These are phyloP conservation scores for Vanessa tameamea DNA, from an alignment of 1,140 invertebrate genomes.

Conservation along the genomic window DNA sequence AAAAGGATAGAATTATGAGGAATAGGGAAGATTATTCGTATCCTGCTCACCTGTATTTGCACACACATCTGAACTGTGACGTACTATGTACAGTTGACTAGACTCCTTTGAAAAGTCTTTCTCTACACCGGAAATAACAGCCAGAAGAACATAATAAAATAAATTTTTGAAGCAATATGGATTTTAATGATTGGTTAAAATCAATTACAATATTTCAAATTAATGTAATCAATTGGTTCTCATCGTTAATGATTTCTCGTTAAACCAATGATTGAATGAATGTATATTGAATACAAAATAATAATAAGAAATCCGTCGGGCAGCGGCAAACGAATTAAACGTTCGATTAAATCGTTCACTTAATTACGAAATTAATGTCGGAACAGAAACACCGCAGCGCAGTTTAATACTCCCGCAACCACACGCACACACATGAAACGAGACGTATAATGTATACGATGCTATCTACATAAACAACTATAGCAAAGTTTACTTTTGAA, in stretches of 20 bases:
- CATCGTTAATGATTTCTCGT: not conserved
- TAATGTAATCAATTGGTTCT: too few species aligned
- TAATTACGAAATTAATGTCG: conserved; percentile 70
- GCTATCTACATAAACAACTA: not conserved
- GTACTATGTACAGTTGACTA: too few species aligned
- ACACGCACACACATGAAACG: conserved; percentile 23
- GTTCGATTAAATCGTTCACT: conserved; percentile 65
- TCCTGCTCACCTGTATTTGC: too few species aligned
- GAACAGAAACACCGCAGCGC: conserved; percentile 42
- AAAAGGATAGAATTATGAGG: too few species aligned
- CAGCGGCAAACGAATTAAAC: conserved; percentile 61
- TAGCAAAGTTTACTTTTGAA: not conserved
- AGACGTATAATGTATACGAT: conserved; percentile 3
- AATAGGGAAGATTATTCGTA: too few species aligned
- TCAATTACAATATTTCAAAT: too few species aligned
- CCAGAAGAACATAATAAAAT: too few species aligned
- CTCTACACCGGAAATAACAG: too few species aligned
- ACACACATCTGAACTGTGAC: too few species aligned
- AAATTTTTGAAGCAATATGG: too few species aligned
- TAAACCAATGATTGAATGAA: conserved; percentile 3
- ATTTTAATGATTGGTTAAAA: too few species aligned
- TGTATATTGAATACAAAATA: conserved; percentile 39
- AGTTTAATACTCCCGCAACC: conserved; percentile 47
- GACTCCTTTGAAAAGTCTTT: too few species aligned
- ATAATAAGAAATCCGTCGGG: conserved; percentile 50